Base-by-base conservation (phyloP, 1,140 invertebrate species). In the Halesus radiatus region DNA sequence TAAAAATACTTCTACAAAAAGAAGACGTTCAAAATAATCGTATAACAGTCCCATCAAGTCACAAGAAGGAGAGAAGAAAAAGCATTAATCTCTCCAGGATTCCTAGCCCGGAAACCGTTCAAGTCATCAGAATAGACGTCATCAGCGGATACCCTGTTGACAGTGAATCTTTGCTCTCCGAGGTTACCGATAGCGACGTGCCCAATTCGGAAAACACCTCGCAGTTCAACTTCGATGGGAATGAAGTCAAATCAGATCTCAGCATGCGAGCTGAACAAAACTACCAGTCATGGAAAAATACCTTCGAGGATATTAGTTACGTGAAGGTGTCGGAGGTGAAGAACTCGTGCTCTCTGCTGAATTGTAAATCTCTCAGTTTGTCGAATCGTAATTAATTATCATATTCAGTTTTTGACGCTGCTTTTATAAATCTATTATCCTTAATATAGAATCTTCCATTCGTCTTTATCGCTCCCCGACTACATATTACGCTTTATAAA, bases 111-210 rank as follows among this genome's bases (percentile, higher is more conserved):
- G 88, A 88, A 64, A 90, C 88, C 1, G 84, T 89, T 6, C 88
- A 90, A 85, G 85, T 90, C 3, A 90, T 90, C 45, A 85, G 89
- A 84, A 87, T 90, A 0, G 88, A 89, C 79, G 88, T 90, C 22
- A 83, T 83, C 10, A 79, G 72, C 2, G 82, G 82, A 22, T 83
- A 83, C 76, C 82, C 82, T 0, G 79, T 83, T 3, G 76, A 79
- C 16, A 83, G 73, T 56, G 82, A 83, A 32, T 83, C 82, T 4
- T 6, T 83, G 0, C 18, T 83, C 8, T 83, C 82, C 3, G 82
- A 80, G 7, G 16, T 52, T 1, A 82, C 81, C 3, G 81, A 83
- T 29, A 80, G 22, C n/a, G 81, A 83, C 3, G 32, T 29, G 7
- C 22, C 54, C 1, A 66, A 53, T 16, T 83, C 81, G 8, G 76